A percentile compares a stretch with the other conserved stretches of the same genome.
phyloP scores from a whole-genome alignment of 2,797 vertebrate genomes.

The Mareca penelope region DNA sequence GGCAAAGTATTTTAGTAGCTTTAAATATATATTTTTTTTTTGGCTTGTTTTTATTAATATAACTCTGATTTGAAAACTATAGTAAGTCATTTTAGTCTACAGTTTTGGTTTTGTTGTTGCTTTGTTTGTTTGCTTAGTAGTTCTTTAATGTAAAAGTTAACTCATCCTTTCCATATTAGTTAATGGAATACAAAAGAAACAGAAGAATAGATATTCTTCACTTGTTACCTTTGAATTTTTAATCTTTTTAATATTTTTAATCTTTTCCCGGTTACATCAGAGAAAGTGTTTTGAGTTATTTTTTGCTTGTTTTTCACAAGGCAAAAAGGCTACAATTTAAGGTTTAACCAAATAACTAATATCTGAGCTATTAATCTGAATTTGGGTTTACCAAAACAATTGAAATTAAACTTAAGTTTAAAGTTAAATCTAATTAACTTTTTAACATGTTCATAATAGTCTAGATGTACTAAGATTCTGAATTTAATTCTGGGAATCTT shows the following conservation, averaged over 20 bases:
- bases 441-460: background rate
- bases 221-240: background rate
- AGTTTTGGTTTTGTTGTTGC: background rate
- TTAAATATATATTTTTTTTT: background rate
- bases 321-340: background rate
- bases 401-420: background rate
- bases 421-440: background rate
- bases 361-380: background rate
- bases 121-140: too few relatives aligned
- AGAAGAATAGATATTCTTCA: background rate
- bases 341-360: background rate
- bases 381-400: background rate
- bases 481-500: background rate
- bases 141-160: background rate
- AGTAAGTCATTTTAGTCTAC: background rate
- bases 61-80: background rate
- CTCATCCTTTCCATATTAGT: background rate
- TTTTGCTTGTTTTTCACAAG: background rate
- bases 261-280: background rate
- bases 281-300: background rate
- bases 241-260: background rate
- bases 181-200: background rate
- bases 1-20: background rate
- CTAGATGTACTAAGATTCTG: accelerated
- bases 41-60: background rate